A percentile compares a stretch with the other conserved stretches of the same genome.
These are phyloP conservation scores for Eulemur mongoz DNA, from an alignment of 2,797 vertebrate species.

Conservation along the genomic window DNA sequence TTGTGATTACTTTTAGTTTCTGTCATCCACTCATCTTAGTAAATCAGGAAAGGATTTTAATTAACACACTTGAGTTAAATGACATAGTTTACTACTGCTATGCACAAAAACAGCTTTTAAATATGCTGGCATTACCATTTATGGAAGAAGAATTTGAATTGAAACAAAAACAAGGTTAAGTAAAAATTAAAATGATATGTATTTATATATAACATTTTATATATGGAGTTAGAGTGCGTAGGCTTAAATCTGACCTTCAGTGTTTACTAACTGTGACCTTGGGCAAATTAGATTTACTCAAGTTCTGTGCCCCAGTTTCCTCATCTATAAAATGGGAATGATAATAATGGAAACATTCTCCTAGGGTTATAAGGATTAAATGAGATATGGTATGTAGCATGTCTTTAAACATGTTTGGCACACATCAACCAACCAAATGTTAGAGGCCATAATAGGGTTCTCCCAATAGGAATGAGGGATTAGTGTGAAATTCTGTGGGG, in stretches of 20 bases:
- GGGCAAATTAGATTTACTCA: neutral
- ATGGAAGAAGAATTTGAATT: neutral
- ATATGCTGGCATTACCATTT: neutral
- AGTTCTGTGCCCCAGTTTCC: neutral
- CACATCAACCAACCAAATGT: neutral
- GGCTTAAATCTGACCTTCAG: neutral
- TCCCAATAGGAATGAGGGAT: neutral
- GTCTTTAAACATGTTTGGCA: neutral
- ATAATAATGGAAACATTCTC: neutral
- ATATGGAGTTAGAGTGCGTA: neutral
- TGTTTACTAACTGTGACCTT: neutral
- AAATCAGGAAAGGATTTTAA: neutral
- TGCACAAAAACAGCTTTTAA: neutral
- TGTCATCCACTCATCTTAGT: neutral
- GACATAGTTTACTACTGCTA: neutral
- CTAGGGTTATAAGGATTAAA: neutral
- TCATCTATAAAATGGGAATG: neutral
- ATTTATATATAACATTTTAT: neutral
- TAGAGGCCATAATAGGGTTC: neutral
- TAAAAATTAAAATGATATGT: conserved; percentile 1
- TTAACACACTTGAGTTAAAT: neutral
- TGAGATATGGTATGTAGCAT: neutral
- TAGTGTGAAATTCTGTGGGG: neutral
- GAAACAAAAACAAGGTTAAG: neutral
- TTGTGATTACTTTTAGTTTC: neutral